Percentiles rank a stretch among this genome's conserved stretches.
Conservation (phyloP, 2,113 vertebrate species). For the Desmodus rotundus region DNA sequence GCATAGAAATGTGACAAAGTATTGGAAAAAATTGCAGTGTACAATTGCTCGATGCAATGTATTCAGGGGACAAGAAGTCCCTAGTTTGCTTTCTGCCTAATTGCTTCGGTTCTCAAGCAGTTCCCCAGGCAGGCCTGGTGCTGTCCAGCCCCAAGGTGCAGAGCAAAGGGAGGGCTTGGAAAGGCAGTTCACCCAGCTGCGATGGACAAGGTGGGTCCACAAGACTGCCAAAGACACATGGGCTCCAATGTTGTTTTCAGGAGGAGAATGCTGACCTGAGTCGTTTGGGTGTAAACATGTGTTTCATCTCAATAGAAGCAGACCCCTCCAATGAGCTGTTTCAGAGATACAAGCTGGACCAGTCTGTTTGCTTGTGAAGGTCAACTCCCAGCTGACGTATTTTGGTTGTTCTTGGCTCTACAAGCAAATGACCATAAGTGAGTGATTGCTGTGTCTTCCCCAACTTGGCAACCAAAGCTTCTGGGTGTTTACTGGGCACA, state of each 20-base stretch:
- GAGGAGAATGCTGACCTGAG: not conserved
- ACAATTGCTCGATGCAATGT: not conserved
- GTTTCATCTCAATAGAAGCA: not conserved
- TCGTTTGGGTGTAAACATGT: not conserved
- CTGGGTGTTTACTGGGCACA: not conserved
- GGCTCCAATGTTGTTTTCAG: not conserved
- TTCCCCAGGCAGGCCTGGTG: not conserved
- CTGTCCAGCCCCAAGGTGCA: not conserved
- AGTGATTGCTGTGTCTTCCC: not conserved
- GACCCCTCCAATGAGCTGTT: not conserved
- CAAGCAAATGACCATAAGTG: not conserved
- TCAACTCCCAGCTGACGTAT: not conserved
- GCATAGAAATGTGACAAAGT: not conserved
- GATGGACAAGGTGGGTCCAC: not conserved
- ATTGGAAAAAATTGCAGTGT: not conserved
- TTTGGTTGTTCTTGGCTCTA: conserved; percentile 9
- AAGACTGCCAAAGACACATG: not conserved
- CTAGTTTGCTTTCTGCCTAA: not conserved
- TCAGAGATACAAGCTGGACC: not conserved
- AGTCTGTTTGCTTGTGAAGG: not conserved
- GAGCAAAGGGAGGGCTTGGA: not conserved
- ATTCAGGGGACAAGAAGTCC: not conserved
- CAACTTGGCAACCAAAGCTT: conserved; percentile 32
- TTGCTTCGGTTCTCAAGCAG: not conserved
- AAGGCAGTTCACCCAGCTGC: not conserved